A percentile compares a stretch with the other conserved stretches of the same genome.
These are phyloP conservation scores for Cheilosia scutellata DNA, from an alignment of 2,888 invertebrate species.

Conservation along the genomic window DNA sequence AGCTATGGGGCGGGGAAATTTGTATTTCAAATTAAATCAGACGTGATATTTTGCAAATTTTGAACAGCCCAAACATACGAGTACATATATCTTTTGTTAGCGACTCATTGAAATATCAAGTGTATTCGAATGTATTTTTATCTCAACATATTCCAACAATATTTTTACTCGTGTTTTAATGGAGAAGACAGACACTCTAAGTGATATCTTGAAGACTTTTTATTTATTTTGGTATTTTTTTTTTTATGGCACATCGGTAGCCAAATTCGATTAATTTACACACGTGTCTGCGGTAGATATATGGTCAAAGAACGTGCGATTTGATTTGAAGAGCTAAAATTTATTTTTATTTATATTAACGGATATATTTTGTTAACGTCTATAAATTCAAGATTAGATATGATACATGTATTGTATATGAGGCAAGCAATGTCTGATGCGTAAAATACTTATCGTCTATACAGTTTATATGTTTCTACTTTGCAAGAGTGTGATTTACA, in stretches of 20 bases:
- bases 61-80: neutral
- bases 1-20: neutral
- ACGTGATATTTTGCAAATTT: neutral
- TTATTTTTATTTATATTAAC: too few species aligned
- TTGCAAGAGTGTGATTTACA: too few species aligned
- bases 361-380: neutral
- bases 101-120: neutral
- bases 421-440: too few species aligned
- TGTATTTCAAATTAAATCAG: slow-evolving; percentile 1
- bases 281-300: neutral
- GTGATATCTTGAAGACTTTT: neutral
- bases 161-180: neutral
- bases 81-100: neutral
- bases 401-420: neutral
- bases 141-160: neutral
- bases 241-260: neutral
- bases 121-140: neutral
- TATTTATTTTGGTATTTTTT: neutral
- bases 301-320: too few species aligned
- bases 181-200: neutral
- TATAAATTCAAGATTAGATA: neutral
- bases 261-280: neutral
- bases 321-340: neutral
- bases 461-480: too few species aligned
- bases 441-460: too few species aligned